A percentile compares a stretch with the other conserved stretches of the same genome.
Evolutionary conservation across 1,140 invertebrate genomes (phyloP).

Genomic region (Diuraphis noxia): DNA sequence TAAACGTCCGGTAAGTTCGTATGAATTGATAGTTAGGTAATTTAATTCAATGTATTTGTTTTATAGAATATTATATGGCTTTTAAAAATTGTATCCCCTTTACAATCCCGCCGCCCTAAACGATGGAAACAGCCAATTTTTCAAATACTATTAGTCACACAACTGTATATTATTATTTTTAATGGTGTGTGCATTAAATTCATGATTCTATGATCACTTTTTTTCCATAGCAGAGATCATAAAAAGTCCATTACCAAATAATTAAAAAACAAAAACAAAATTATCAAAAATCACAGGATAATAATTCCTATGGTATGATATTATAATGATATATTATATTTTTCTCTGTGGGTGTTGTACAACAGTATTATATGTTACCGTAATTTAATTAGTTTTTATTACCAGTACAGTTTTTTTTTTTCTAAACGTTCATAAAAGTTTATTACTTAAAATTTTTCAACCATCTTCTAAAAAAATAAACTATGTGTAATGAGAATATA

Average conservation of each 20-base stretch:
- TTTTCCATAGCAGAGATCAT: not conserved
- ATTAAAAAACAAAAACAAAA: not conserved
- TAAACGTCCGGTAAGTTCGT: too few relatives aligned
- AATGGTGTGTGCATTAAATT: not conserved
- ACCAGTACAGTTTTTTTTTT: not conserved
- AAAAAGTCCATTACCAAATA: not conserved
- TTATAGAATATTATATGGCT: too few relatives aligned
- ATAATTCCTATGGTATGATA: not conserved
- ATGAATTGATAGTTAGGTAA: too few relatives aligned
- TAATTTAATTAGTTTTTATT: slow-evolving; percentile 12
- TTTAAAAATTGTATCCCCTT: too few relatives aligned
- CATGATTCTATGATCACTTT: not conserved
- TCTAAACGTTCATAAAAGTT: not conserved
- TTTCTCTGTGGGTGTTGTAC: not conserved
- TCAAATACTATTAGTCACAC: not conserved
- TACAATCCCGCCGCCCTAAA: too few relatives aligned
- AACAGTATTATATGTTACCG: not conserved
- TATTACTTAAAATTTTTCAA: not conserved
- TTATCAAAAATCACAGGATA: not conserved
- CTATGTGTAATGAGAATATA: not conserved
- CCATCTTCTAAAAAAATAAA: slow-evolving; percentile 3
- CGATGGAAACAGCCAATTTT: not conserved
- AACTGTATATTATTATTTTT: not conserved
- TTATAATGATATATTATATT: not conserved
- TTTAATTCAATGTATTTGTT: too few relatives aligned